phyloP scores from a whole-genome alignment of 1,140 invertebrate genomes.

The Araneus ventricosus region DNA sequence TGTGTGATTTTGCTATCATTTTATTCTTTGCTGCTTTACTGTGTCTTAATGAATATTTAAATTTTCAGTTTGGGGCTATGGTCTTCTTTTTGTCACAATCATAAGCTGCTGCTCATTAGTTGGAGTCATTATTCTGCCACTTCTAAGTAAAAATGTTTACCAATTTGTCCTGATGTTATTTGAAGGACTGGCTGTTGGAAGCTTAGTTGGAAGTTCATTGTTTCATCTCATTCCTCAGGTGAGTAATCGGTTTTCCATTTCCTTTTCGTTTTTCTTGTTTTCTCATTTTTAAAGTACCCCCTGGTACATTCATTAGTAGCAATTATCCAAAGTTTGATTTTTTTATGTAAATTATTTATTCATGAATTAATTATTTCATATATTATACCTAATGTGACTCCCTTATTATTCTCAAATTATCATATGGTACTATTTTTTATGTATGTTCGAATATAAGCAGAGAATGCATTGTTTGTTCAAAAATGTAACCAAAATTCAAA shows the following conservation, averaged over 20 bases:
- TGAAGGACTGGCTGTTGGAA: conserved; percentile 86
- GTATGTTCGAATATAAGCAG: too few species aligned
- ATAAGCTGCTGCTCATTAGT: conserved; percentile 84
- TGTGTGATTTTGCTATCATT: too few species aligned
- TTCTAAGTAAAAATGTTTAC: conserved; percentile 83
- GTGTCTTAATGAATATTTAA: background rate
- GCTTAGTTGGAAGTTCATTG: conserved; percentile 84
- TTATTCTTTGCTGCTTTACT: background rate
- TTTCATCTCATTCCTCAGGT: conserved; percentile 86
- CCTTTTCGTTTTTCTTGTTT: too few species aligned
- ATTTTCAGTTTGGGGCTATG: conserved; percentile 84
- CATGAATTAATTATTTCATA: too few species aligned
- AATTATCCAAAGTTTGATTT: too few species aligned
- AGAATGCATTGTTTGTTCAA: too few species aligned
- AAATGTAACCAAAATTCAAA: too few species aligned
- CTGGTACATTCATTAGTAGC: conserved; percentile 76
- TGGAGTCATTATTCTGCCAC: conserved; percentile 84
- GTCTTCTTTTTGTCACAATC: conserved; percentile 84
- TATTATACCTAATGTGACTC: too few species aligned
- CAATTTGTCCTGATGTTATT: conserved; percentile 83
- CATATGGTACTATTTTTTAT: too few species aligned
- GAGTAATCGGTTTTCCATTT: conserved; percentile 45
- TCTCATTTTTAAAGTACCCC: conserved; percentile 79
- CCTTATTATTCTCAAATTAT: too few species aligned
- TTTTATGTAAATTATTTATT: too few species aligned